phyloP scores from a whole-genome alignment of 2,888 invertebrate genomes.

The Leptinotarsa tumamoca region DNA sequence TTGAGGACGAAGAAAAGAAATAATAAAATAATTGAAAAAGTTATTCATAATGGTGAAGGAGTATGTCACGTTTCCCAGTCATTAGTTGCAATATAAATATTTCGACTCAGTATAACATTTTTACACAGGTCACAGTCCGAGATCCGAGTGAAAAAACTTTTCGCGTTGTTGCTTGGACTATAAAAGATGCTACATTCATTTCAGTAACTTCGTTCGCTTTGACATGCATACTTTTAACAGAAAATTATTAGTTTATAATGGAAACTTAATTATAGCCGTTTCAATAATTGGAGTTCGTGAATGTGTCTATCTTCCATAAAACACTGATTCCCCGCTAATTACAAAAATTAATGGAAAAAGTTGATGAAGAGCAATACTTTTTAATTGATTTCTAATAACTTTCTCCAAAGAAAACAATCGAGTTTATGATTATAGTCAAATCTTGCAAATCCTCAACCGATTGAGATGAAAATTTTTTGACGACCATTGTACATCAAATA shows the following conservation, averaged over 20 bases:
- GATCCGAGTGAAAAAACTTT: no score
- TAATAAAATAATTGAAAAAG: no score
- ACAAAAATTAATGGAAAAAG: constrained; percentile 3
- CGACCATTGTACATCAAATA: no score
- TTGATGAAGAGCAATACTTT: not conserved
- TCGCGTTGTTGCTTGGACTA: constrained; percentile 10
- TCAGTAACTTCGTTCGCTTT: constrained; percentile 10
- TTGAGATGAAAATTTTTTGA: no score
- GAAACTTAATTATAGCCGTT: constrained; percentile 7
- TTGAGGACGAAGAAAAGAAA: no score
- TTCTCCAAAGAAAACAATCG: not conserved
- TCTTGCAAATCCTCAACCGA: no score
- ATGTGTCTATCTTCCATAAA: not conserved
- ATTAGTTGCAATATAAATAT: no score
- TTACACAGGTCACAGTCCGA: no score
- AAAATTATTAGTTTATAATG: constrained; percentile 15
- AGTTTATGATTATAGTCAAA: not conserved
- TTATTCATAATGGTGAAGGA: no score
- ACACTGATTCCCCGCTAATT: not conserved
- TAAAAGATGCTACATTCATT: constrained; percentile 38
- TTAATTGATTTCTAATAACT: not conserved
- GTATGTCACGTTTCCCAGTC: no score
- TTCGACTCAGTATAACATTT: no score
- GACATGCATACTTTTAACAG: constrained; percentile 12
- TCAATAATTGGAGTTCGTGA: constrained; percentile 11